phyloP scores from a whole-genome alignment of 2,888 invertebrate genomes.

The Tholera decimalis region DNA sequence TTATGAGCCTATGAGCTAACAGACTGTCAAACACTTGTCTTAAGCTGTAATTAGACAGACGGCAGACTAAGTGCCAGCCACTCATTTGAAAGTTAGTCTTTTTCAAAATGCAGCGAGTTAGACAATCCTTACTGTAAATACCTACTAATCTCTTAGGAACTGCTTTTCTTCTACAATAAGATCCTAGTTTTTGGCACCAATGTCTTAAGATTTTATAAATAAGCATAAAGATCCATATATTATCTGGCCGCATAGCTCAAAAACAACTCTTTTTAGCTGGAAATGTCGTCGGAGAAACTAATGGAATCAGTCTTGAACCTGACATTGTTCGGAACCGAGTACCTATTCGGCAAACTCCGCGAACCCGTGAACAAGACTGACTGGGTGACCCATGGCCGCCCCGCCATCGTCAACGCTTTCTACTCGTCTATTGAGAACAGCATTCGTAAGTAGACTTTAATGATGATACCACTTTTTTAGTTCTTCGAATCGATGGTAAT shows the following conservation, averaged over 20 bases:
- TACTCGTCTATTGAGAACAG: constrained; percentile 97
- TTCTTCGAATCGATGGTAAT: too few species aligned
- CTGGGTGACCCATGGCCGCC: constrained; percentile 96
- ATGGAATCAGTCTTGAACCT: constrained; percentile 95
- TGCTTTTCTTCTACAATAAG: not conserved
- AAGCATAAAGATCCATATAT: not conserved
- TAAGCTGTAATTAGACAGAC: not conserved
- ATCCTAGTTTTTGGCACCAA: not conserved
- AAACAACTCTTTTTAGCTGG: constrained; percentile 88
- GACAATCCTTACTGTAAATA: not conserved
- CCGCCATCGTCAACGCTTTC: constrained; percentile 96
- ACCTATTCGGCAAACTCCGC: constrained; percentile 94
- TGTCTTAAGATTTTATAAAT: not conserved
- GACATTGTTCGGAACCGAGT: constrained; percentile 95
- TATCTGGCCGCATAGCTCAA: not conserved
- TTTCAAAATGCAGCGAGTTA: not conserved
- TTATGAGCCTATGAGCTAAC: not conserved
- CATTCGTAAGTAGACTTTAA: constrained; percentile 93
- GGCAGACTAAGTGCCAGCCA: not conserved
- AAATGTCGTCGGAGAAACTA: constrained; percentile 93
- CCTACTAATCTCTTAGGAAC: not conserved
- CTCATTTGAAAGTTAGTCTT: not conserved
- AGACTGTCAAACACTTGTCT: not conserved
- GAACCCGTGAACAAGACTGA: constrained; percentile 96
- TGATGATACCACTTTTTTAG: not conserved